A percentile compares a stretch with the other conserved stretches of the same genome.
Evolutionary conservation across 1,140 invertebrate genomes (phyloP).

Genomic region (Proales similis): DNA sequence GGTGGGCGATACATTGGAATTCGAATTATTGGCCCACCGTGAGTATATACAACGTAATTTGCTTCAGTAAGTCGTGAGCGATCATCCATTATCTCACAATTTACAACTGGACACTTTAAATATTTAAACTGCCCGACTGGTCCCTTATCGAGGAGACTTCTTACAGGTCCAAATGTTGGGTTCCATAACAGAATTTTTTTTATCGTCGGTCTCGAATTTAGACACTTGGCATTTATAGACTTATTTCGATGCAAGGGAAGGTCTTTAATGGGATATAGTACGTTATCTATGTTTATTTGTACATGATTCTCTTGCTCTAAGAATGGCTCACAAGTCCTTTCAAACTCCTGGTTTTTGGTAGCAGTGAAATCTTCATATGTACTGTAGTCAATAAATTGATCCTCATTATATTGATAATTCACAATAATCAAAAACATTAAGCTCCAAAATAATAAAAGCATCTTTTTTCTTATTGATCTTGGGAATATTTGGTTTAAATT

Average conservation of each 20-base stretch:
- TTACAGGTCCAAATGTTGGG: neutral
- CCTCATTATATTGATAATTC: no score
- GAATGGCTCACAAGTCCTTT: no score
- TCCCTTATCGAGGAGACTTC: neutral
- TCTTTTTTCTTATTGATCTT: no score
- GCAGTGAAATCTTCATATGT: no score
- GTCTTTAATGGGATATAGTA: no score
- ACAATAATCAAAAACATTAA: no score
- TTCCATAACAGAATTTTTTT: conserved; percentile 23
- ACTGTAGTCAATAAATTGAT: no score
- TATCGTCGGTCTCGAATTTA: neutral
- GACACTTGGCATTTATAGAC: conserved; percentile 18
- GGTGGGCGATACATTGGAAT: conserved; percentile 1
- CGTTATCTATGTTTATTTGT: no score
- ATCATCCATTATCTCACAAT: conserved; percentile 15
- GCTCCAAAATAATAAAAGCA: no score
- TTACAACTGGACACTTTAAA: neutral
- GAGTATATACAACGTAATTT: neutral
- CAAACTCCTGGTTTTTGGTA: no score
- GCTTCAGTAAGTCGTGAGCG: conserved; percentile 3
- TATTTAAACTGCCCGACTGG: neutral
- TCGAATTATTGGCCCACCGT: neutral
- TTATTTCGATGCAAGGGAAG: conserved; percentile 6
- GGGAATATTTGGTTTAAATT: no score
- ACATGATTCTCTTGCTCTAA: no score